phyloP scores from a whole-genome alignment of 92 coral and sea anemone genomes.

The Parazoanthus atlanticus region DNA sequence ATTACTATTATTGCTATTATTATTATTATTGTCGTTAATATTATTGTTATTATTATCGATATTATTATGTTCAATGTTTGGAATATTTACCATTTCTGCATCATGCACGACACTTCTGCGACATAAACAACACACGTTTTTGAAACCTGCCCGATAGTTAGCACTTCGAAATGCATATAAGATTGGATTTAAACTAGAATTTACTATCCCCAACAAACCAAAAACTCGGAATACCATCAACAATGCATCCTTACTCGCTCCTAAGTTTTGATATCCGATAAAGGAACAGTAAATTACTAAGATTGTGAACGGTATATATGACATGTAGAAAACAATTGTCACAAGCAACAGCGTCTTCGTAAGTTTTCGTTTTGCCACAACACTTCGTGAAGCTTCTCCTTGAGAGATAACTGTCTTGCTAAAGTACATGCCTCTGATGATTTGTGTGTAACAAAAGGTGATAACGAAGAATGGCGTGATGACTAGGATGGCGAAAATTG shows the following conservation, averaged over 20 bases:
- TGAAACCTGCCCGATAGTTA: not conserved
- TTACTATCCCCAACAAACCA: conserved; percentile 9
- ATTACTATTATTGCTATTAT: no score
- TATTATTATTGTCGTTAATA: no score
- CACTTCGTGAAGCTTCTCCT: not conserved
- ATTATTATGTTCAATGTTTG: not conserved
- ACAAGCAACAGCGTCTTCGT: not conserved
- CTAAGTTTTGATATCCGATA: not conserved
- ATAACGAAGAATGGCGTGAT: not conserved
- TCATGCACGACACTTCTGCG: not conserved
- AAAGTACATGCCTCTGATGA: conserved; percentile 11
- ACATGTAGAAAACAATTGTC: not conserved
- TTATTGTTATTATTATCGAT: no score
- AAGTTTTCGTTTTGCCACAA: conserved; percentile 6
- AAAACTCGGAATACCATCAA: conserved; percentile 7
- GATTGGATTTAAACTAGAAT: conserved; percentile 8
- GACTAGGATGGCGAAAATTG: not conserved
- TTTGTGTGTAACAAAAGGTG: not conserved
- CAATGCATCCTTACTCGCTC: not conserved
- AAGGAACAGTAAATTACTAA: conserved; percentile 8
- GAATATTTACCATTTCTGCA: not conserved
- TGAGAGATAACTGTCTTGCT: not conserved
- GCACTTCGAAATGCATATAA: conserved; percentile 12
- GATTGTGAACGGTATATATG: not conserved
- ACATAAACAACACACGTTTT: not conserved